Percentiles rank a stretch among this genome's conserved stretches.
These are phyloP conservation scores for Lochmaea crataegi DNA, from an alignment of 2,888 invertebrate species.

Conservation along the genomic window DNA sequence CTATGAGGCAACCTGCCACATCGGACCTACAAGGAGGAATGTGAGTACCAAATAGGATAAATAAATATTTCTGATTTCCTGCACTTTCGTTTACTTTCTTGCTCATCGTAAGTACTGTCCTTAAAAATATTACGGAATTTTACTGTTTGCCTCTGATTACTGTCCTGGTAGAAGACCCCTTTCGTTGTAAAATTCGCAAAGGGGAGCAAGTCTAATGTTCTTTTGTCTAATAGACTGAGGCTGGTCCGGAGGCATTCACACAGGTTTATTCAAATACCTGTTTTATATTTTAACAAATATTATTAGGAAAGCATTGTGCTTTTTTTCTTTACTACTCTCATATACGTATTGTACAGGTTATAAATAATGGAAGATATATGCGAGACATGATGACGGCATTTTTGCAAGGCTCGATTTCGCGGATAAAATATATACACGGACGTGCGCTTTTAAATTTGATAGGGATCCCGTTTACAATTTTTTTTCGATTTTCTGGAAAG, in stretches of 20 bases:
- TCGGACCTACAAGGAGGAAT: too few relatives aligned
- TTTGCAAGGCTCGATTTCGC: constrained; percentile 35
- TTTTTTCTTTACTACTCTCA: constrained; percentile 38
- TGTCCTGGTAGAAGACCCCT: constrained; percentile 46
- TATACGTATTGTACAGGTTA: constrained; percentile 36
- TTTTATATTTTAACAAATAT: constrained; percentile 52
- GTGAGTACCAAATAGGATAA: too few relatives aligned
- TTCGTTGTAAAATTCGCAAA: constrained; percentile 51
- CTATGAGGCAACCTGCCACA: too few relatives aligned
- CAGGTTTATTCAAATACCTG: constrained; percentile 53
- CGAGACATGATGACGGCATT: constrained; percentile 35
- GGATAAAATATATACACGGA: constrained; percentile 23
- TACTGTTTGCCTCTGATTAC: background rate
- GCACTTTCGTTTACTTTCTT: too few relatives aligned
- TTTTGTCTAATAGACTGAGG: constrained; percentile 54
- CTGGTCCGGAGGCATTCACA: constrained; percentile 43
- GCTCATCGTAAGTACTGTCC: too few relatives aligned
- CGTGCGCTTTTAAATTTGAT: background rate
- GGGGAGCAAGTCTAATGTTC: constrained; percentile 53
- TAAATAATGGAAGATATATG: constrained; percentile 37
- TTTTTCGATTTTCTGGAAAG: too few relatives aligned
- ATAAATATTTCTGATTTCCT: too few relatives aligned
- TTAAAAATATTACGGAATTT: too few relatives aligned
- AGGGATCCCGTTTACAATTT: background rate
- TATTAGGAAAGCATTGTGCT: constrained; percentile 51